Evolutionary conservation across 2,888 invertebrate genomes (phyloP), one percentile per base, ranked within the genome.

Genomic region (Harpalus rubripes): DNA sequence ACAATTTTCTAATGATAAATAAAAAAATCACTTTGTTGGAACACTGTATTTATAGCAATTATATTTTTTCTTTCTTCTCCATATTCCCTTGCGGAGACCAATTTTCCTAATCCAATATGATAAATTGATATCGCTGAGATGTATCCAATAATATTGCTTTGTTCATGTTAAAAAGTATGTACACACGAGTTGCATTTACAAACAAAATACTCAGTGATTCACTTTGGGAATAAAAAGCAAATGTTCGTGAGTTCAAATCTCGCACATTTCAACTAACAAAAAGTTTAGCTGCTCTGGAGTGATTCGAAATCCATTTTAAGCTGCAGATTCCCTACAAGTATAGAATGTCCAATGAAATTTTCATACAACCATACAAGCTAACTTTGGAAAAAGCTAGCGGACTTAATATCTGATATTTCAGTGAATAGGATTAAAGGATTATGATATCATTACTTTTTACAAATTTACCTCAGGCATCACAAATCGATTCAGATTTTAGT

Each of bases 231-330:
- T 52, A 52, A 52, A 52, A 52, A 52, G 44, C 44, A 52, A 52
- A 52, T 52, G 44, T 52, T 5, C 61, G 61, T 61, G 61, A 61
- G 61, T 61, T 61, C 10, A 18, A 61, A 61, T 61, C 10, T 22
- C 61, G 15, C 4, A 58, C 8, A 16, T 15, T 58, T 58, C 58
- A 58, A 16, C 15, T 52, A 52, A 12, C 44, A 52, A 52, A 52
- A 52, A 52, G 12, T 52, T 12, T 12, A 58, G n/a, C 18, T 61
- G 61, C 44, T 52, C 44, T 52, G 10, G 10, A 52, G 44, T 52
- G 44, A 52, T 52, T 52, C 44, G 44, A 12, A 52, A 52, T 52
- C 12, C 44, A 52, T 52, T 52, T 52, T 52, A 52, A 52, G 44
- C 44, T 12, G 12, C 44, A 52, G 2, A 32, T 32, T 4, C 44